phyloP scores from a whole-genome alignment of 2,888 invertebrate genomes.

The Noctua fimbriata region DNA sequence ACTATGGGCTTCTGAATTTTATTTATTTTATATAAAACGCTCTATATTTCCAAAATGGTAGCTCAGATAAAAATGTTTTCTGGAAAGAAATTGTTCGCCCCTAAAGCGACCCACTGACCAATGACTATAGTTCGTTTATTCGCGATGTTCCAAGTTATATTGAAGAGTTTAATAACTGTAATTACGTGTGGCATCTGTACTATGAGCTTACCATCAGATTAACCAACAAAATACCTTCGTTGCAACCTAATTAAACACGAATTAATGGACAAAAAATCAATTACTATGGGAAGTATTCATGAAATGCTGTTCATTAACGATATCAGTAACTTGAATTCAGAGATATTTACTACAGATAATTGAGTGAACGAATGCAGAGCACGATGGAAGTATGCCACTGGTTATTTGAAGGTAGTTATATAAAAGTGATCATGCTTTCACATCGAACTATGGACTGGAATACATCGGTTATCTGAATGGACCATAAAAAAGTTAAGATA shows the following conservation, averaged over 20 bases:
- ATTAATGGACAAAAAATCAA: conserved; percentile 32
- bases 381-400: conserved; percentile 38
- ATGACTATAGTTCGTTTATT: neutral
- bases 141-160: no score
- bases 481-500: conserved; percentile 49
- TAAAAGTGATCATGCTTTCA: conserved; percentile 32
- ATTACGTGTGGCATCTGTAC: conserved; percentile 21
- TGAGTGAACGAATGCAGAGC: conserved; percentile 46
- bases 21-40: no score
- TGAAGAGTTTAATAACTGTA: neutral
- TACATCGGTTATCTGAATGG: conserved; percentile 39
- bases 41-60: no score
- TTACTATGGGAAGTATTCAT: conserved; percentile 44
- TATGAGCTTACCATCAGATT: neutral
- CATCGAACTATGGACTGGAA: conserved; percentile 24
- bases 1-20: no score
- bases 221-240: conserved; percentile 30
- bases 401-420: conserved; percentile 21
- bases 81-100: no score
- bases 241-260: conserved; percentile 42
- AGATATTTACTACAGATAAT: conserved; percentile 62
- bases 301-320: conserved; percentile 55
- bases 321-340: conserved; percentile 53
- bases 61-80: no score
- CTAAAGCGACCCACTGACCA: no score